Percentiles rank a stretch among this genome's conserved stretches.
phyloP scores from a whole-genome alignment of 1,140 invertebrate species.

The Cyphomyrmex costatus region DNA sequence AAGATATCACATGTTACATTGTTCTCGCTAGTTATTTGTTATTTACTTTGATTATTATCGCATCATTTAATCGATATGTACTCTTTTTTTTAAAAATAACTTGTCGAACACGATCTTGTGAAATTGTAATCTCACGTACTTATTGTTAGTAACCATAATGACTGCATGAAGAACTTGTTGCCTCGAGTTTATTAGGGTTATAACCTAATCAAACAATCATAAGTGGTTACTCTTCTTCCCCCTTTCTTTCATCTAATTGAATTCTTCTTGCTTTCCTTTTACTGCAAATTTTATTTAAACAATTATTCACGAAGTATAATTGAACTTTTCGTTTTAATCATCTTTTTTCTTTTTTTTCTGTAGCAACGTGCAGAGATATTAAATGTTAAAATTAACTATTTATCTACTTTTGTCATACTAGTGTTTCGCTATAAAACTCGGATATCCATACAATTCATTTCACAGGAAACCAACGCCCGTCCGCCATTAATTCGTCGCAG shows the following conservation, averaged over 20 bases:
- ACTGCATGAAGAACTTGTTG: conserved; percentile 29
- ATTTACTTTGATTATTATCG: conserved; percentile 32
- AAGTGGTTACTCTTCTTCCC: not conserved
- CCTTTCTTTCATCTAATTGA: not conserved
- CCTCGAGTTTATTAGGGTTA: conserved; percentile 31
- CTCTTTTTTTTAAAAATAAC: conserved; percentile 13
- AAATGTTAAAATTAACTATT: not conserved
- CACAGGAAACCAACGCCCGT: conserved; percentile 61
- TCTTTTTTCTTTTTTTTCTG: not conserved
- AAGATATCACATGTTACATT: not conserved
- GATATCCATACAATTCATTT: conserved; percentile 43
- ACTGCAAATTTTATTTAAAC: not conserved
- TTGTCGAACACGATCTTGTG: not conserved
- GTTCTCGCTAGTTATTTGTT: not conserved
- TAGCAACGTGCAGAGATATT: not conserved
- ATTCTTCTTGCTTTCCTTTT: not conserved
- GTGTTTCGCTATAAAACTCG: not conserved
- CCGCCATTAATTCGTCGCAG: conserved; percentile 44
- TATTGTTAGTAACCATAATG: not conserved
- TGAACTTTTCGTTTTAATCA: not conserved
- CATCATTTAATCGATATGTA: not conserved
- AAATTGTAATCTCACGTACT: not conserved
- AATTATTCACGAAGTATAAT: not conserved
- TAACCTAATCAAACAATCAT: conserved; percentile 27
- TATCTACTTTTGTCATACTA: conserved; percentile 12